Evolutionary conservation across 2,888 invertebrate genomes (phyloP).

Genomic region (Unio delphinus): DNA sequence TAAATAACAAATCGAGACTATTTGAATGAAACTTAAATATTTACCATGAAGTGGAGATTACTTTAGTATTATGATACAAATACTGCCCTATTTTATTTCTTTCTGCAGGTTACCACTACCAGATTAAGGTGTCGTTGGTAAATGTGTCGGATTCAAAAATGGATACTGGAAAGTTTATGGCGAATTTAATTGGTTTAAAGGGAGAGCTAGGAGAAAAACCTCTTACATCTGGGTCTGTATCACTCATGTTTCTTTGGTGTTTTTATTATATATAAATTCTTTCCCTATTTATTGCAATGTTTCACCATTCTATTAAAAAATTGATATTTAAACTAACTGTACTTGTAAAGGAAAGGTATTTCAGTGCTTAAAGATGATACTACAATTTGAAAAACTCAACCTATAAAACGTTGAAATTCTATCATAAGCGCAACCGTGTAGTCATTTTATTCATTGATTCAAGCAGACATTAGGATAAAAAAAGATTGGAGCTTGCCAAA

Average conservation of each 20-base stretch:
- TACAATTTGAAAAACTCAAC: background rate
- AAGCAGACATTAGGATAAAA: too few relatives aligned
- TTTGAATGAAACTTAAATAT: background rate
- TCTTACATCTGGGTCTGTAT: slow-evolving; percentile 18
- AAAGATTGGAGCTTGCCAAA: too few relatives aligned
- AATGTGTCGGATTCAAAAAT: slow-evolving; percentile 4
- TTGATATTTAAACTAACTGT: too few relatives aligned
- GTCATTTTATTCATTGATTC: too few relatives aligned
- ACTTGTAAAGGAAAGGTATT: too few relatives aligned
- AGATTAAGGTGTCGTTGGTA: slow-evolving; percentile 80
- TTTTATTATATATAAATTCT: too few relatives aligned
- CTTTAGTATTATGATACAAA: background rate
- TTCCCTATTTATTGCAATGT: too few relatives aligned
- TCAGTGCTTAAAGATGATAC: too few relatives aligned
- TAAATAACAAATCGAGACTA: too few relatives aligned
- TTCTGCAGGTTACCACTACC: slow-evolving; percentile 81
- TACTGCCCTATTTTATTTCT: slow-evolving; percentile 56
- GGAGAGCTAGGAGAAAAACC: slow-evolving; percentile 22
- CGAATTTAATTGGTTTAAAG: slow-evolving; percentile 24
- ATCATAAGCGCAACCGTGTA: too few relatives aligned
- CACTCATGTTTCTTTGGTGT: too few relatives aligned
- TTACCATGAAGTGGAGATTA: background rate
- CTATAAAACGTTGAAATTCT: background rate
- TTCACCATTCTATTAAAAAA: too few relatives aligned
- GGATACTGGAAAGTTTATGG: slow-evolving; percentile 36